Conservation (phyloP, 2,888 invertebrate species). For the Gandaritis pyraliata region DNA sequence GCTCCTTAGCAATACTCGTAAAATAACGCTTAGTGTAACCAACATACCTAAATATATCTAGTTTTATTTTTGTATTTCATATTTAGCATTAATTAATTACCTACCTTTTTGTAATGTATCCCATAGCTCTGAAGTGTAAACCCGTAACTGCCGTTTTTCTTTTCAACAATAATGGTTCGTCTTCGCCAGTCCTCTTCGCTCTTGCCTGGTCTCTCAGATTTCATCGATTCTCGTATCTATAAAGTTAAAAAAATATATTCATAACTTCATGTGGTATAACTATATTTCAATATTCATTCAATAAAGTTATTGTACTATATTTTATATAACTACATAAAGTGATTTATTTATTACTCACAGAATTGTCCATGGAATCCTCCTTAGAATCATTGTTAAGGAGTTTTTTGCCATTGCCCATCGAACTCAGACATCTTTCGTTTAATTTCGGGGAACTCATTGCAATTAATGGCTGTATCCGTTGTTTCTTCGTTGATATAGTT, state of each 20-base stretch:
- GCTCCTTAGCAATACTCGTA: too few relatives aligned
- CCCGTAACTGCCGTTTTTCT: constrained; percentile 95
- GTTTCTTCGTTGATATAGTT: constrained; percentile 24
- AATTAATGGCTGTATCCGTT: constrained; percentile 16
- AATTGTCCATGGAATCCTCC: constrained; percentile 76
- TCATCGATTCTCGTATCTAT: constrained; percentile 72
- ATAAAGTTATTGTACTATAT: too few relatives aligned
- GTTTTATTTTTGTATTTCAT: not conserved
- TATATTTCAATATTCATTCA: too few relatives aligned
- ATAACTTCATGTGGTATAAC: not conserved
- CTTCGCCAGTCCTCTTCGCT: constrained; percentile 92
- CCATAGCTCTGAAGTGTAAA: constrained; percentile 99
- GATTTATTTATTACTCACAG: constrained; percentile 67
- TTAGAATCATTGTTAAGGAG: constrained; percentile 67
- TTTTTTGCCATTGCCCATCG: constrained; percentile 72
- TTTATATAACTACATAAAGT: too few relatives aligned
- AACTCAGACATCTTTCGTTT: constrained; percentile 72
- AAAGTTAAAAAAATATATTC: constrained; percentile 26
- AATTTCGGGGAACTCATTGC: constrained; percentile 78
- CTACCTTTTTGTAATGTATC: constrained; percentile 94
- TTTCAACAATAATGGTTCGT: constrained; percentile 96
- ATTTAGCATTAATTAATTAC: not conserved
- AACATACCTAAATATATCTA: too few relatives aligned
- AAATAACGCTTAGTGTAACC: too few relatives aligned
- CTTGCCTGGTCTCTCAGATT: constrained; percentile 68